Conservation (phyloP, 92 coral and sea anemone species). For the Plumapathes pennacea region DNA sequence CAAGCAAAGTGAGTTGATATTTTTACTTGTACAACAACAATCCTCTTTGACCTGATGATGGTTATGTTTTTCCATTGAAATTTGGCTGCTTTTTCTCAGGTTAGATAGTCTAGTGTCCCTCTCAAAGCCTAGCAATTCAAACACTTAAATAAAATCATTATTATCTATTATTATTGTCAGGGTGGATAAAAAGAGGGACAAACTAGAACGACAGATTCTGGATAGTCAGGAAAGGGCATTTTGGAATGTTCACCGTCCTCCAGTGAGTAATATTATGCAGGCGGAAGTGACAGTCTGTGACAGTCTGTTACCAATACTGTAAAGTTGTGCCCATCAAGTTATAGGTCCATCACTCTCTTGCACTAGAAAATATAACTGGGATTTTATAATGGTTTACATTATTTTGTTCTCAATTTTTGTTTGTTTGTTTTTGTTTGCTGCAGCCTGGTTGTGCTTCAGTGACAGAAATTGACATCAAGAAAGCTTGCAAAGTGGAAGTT, state of each 20-base stretch:
- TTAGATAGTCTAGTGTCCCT: too few species aligned
- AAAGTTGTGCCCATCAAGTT: too few species aligned
- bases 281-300: too few species aligned
- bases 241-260: constrained; percentile 94
- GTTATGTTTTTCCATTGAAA: too few species aligned
- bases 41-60: too few species aligned
- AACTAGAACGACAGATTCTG: constrained; percentile 85
- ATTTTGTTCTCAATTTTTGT: background rate
- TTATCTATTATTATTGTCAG: constrained; percentile 15
- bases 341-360: too few species aligned
- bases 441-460: constrained; percentile 95
- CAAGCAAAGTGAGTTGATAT: constrained; percentile 72
- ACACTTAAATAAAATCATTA: background rate
- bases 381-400: background rate
- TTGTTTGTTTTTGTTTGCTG: background rate
- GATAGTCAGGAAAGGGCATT: constrained; percentile 92
- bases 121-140: too few species aligned
- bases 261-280: constrained; percentile 62
- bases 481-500: constrained; percentile 78
- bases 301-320: too few species aligned
- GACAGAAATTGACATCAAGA: constrained; percentile 84
- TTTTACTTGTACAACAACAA: background rate
- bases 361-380: background rate
- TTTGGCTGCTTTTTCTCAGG: too few species aligned
- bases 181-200: constrained; percentile 85